Percentiles rank a stretch among this genome's conserved stretches.
phyloP scores from a whole-genome alignment of 1,140 invertebrate genomes.

The Drepana arcuata region DNA sequence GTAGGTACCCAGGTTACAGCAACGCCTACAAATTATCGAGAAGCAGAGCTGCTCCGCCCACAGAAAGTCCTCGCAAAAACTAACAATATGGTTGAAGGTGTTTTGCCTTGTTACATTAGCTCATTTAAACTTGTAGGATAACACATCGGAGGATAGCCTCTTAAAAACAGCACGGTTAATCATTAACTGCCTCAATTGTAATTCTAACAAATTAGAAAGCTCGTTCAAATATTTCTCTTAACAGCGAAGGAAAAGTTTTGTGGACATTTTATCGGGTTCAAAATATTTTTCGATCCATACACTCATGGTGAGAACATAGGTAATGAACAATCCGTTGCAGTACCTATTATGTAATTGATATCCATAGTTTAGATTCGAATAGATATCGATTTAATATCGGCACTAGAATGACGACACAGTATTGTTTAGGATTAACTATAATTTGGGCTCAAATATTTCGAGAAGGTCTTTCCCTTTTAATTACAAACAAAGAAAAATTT shows the following conservation, averaged over 20 bases:
- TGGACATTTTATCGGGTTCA: no score
- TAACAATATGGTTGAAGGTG: conserved; percentile 16
- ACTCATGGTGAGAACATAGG: no score
- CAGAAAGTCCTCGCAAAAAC: conserved; percentile 32
- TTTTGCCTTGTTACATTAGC: conserved; percentile 2
- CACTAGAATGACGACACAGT: no score
- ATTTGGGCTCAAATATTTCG: background rate
- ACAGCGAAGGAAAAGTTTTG: background rate
- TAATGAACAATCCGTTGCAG: no score
- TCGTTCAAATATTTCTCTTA: background rate
- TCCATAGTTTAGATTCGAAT: no score
- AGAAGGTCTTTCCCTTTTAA: background rate
- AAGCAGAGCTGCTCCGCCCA: conserved; percentile 56
- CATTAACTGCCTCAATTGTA: conserved; percentile 1
- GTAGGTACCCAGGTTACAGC: conserved; percentile 20
- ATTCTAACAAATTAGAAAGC: background rate
- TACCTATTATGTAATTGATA: no score
- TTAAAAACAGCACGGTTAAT: background rate
- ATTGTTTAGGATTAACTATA: background rate
- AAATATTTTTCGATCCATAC: no score
- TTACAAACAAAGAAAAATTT: background rate
- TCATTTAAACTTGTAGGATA: background rate
- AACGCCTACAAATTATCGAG: conserved; percentile 50
- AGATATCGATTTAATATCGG: no score
- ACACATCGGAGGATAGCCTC: background rate